Conservation (phyloP, 2,113 vertebrate species). For the Periophthalmus modestus region DNA sequence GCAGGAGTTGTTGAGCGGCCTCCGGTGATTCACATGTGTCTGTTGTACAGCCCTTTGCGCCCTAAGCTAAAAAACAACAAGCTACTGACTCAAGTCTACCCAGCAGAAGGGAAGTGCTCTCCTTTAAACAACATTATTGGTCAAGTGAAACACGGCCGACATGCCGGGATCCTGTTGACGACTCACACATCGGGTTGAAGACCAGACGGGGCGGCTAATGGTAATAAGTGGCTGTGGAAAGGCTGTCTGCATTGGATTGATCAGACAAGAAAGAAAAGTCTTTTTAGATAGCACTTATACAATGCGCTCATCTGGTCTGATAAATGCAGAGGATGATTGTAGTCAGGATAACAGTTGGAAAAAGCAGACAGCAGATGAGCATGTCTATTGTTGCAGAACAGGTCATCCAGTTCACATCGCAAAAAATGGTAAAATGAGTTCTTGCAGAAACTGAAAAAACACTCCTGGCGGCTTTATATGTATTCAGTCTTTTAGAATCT, state of each 20-base stretch:
- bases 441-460: neutral
- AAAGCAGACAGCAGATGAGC: neutral
- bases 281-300: neutral
- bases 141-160: neutral
- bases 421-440: neutral
- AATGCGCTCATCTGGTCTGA: neutral
- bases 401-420: neutral
- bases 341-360: neutral
- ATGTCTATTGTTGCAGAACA: neutral
- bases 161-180: neutral
- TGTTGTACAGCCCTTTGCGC: constrained; percentile 18
- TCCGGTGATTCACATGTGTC: constrained; percentile 24
- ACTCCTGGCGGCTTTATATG: neutral
- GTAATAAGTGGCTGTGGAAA: neutral
- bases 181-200: neutral
- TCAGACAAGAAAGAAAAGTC: neutral
- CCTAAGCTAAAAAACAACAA: constrained; percentile 17
- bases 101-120: neutral
- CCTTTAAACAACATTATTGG: neutral
- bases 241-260: neutral
- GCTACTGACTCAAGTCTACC: constrained; percentile 22
- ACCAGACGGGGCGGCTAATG: neutral
- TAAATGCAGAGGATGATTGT: neutral
- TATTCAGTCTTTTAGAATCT: neutral
- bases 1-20: constrained; percentile 8